Conservation (phyloP, 2,113 vertebrate genomes). For the Ctenomys sociabilis region DNA sequence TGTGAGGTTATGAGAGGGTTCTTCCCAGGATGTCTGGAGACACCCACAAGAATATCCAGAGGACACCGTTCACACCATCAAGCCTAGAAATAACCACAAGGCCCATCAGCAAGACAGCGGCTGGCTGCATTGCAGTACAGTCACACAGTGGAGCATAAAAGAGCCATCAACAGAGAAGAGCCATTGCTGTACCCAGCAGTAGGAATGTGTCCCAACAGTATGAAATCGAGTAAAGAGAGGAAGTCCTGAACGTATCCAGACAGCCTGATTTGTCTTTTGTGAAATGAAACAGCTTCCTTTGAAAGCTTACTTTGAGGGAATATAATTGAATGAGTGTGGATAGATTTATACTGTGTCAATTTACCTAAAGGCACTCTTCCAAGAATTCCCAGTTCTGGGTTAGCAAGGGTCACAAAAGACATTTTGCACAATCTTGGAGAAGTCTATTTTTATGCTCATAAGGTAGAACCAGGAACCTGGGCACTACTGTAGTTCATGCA, state of each 20-base stretch:
- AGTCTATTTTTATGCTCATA: background rate
- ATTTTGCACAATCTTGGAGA: background rate
- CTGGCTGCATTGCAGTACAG: background rate
- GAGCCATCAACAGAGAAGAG: background rate
- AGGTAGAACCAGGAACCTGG: background rate
- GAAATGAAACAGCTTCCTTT: background rate
- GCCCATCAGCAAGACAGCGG: background rate
- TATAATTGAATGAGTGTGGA: background rate
- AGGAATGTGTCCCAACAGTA: background rate
- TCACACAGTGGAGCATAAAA: background rate
- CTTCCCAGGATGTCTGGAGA: background rate
- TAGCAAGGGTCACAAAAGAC: background rate
- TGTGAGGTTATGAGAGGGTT: background rate
- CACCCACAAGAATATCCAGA: background rate
- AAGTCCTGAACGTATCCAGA: background rate
- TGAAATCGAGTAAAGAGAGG: background rate
- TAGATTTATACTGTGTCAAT: background rate
- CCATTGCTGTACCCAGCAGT: background rate
- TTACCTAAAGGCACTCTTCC: background rate
- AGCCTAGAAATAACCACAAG: background rate
- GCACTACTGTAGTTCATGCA: background rate
- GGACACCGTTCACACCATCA: background rate
- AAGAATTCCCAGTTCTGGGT: background rate
- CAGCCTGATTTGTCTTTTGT: background rate
- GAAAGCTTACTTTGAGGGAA: slow-evolving; percentile 36